These are phyloP conservation scores for Podilymbus podiceps DNA, from an alignment of 2,113 vertebrate species.

Conservation along the genomic window DNA sequence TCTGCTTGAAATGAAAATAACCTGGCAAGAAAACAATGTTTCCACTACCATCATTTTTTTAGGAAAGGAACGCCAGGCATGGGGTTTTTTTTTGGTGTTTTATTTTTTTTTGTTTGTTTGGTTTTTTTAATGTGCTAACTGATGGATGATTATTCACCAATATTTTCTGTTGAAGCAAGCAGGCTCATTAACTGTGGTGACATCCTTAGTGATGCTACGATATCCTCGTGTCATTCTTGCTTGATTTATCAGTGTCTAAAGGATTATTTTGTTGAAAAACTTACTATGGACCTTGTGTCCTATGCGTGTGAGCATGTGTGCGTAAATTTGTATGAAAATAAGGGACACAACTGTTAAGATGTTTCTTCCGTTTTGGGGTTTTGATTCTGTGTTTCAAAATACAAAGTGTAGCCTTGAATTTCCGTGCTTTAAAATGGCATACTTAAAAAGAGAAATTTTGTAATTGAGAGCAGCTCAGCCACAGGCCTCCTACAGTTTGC, in stretches of 20 bases:
- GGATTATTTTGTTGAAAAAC: conserved; percentile 24
- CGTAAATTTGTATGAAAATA: conserved; percentile 37
- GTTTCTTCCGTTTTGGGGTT: conserved; percentile 5
- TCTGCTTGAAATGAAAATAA: conserved; percentile 60
- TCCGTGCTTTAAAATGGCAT: not conserved
- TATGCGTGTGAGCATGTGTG: not conserved
- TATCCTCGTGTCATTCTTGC: not conserved
- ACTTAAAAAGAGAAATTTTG: not conserved
- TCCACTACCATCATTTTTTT: conserved; percentile 17
- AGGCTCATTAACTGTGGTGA: conserved; percentile 44
- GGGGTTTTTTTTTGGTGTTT: not conserved
- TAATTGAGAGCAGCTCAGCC: not conserved
- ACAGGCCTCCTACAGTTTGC: not conserved
- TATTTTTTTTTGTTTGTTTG: too few relatives aligned
- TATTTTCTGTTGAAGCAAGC: conserved; percentile 35
- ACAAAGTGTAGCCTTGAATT: not conserved
- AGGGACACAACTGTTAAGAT: conserved; percentile 10
- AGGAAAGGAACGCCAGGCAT: not conserved
- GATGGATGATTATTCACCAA: conserved; percentile 27
- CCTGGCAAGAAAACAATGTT: conserved; percentile 64
- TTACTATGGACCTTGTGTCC: not conserved
- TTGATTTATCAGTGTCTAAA: conserved; percentile 34
- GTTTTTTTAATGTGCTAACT: not conserved
- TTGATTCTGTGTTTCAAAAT: not conserved
- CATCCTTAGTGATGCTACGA: conserved; percentile 37